Evolutionary conservation across 1,140 invertebrate genomes (phyloP).

Genomic region (Ladona fulva): DNA sequence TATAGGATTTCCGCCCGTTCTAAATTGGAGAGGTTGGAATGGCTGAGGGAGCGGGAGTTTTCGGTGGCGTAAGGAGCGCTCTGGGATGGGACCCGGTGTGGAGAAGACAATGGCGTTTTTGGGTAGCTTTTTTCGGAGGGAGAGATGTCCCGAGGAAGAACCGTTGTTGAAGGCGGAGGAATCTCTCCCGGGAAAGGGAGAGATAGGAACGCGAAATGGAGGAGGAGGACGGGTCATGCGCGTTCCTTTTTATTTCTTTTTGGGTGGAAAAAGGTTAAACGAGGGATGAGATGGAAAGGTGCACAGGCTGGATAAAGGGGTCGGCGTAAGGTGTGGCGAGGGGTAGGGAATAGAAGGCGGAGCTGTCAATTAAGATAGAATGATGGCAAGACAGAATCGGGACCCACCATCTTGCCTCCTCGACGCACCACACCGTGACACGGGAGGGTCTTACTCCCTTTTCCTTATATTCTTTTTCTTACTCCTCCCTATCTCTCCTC

Average conservation of each 20-base stretch:
- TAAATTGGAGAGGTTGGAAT: not conserved
- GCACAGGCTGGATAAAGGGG: not conserved
- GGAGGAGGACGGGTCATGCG: not conserved
- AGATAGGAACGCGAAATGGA: not conserved
- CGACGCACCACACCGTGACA: conserved; percentile 5
- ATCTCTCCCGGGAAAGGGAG: not conserved
- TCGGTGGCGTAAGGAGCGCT: not conserved
- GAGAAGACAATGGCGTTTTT: not conserved
- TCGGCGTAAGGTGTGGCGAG: not conserved
- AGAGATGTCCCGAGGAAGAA: not conserved
- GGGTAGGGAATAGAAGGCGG: not conserved
- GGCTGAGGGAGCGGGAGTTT: no score
- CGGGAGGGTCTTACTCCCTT: conserved; percentile 2
- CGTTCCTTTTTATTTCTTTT: no score
- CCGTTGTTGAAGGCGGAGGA: not conserved
- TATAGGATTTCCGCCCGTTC: not conserved
- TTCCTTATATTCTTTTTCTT: not conserved
- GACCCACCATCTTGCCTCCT: not conserved
- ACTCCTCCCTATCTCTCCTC: not conserved
- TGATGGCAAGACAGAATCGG: conserved; percentile 2
- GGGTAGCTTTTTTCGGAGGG: not conserved
- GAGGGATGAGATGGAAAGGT: no score
- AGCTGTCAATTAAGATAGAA: conserved; percentile 6
- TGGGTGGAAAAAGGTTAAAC: no score
- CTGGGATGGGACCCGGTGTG: not conserved